A percentile compares a stretch with the other conserved stretches of the same genome.
These are phyloP conservation scores for Rhinophrynus dorsalis DNA, from an alignment of 2,797 vertebrate species.

Conservation along the genomic window DNA sequence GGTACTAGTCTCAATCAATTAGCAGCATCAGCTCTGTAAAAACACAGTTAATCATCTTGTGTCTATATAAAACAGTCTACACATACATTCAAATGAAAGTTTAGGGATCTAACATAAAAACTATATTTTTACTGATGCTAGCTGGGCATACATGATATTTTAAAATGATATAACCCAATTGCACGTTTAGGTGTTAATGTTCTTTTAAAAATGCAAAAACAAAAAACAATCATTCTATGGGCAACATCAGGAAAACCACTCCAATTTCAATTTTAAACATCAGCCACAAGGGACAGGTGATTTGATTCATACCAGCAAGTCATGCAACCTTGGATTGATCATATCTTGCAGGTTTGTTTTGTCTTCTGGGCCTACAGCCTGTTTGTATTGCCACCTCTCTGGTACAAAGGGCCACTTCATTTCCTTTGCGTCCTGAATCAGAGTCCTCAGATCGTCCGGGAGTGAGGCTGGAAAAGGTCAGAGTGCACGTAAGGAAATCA, in stretches of 20 bases:
- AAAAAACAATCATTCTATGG: too few species aligned
- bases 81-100: too few species aligned
- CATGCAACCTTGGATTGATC: slow-evolving; percentile 71
- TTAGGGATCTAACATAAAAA: too few species aligned
- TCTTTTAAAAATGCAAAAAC: too few species aligned
- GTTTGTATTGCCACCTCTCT: slow-evolving; percentile 96
- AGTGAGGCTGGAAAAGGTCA: slow-evolving; percentile 79
- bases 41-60: too few species aligned
- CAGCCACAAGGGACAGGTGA: slow-evolving; percentile 34
- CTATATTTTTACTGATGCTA: too few species aligned
- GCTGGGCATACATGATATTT: too few species aligned
- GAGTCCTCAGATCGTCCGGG: slow-evolving; percentile 77
- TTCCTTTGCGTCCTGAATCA: slow-evolving; percentile 86
- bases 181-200: too few species aligned
- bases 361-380: slow-evolving; percentile 75
- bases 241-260: neutral
- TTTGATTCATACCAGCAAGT: slow-evolving; percentile 81
- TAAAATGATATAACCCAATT: too few species aligned
- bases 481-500: slow-evolving; percentile 67
- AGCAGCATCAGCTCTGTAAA: too few species aligned
- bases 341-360: slow-evolving; percentile 89
- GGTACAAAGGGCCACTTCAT: slow-evolving; percentile 97
- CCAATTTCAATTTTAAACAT: neutral
- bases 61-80: too few species aligned
- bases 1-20: too few species aligned